phyloP scores from a whole-genome alignment of 2,113 vertebrate genomes.

The Trematomus loennbergii region DNA sequence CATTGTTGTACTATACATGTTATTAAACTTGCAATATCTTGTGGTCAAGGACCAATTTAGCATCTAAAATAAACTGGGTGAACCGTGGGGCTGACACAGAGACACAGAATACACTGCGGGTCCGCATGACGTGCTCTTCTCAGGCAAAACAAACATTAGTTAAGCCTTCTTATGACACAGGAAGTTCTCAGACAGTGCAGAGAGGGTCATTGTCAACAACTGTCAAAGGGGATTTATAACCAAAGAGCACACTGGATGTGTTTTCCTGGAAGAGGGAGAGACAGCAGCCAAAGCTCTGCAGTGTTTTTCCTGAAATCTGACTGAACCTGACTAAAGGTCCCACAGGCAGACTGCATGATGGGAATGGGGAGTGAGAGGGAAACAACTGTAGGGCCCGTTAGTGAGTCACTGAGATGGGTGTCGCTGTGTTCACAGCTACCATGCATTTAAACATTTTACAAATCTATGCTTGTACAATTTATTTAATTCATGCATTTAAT shows the following conservation, averaged over 20 bases:
- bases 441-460: too few species aligned
- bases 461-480: too few species aligned
- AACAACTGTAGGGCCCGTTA: background rate
- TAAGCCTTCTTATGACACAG: background rate
- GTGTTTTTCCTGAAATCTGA: constrained; percentile 7
- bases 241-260: background rate
- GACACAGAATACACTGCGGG: background rate
- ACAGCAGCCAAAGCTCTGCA: background rate
- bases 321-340: background rate
- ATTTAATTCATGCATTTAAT: too few species aligned
- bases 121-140: background rate
- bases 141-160: background rate
- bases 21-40: background rate
- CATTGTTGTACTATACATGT: background rate
- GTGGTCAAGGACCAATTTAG: background rate
- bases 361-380: background rate
- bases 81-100: background rate
- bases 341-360: background rate
- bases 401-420: background rate
- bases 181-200: background rate
- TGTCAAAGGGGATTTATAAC: background rate
- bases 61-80: background rate
- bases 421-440: background rate
- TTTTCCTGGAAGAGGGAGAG: constrained; percentile 23
- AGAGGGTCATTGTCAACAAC: background rate